Conservation (phyloP, 2,797 vertebrate genomes). For the Centropyge bicolor region DNA sequence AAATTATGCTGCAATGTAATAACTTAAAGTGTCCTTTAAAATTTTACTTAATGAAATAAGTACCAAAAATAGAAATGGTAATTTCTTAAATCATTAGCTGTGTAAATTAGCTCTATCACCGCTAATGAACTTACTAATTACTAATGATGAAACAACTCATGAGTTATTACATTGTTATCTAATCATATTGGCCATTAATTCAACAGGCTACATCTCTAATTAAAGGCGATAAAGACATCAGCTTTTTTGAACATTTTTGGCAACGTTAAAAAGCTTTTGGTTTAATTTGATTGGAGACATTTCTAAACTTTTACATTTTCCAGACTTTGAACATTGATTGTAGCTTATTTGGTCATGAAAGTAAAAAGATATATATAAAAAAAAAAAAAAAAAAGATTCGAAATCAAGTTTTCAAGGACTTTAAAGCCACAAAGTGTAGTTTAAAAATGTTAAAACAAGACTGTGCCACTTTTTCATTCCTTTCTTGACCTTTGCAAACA, state of each 20-base stretch:
- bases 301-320: neutral
- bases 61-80: neutral
- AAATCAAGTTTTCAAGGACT: neutral
- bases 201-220: neutral
- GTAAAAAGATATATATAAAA: neutral
- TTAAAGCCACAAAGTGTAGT: neutral
- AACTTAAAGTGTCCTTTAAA: neutral
- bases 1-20: neutral
- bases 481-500: neutral
- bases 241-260: no score
- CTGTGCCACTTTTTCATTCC: neutral
- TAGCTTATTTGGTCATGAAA: neutral
- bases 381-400: neutral
- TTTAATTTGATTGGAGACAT: neutral
- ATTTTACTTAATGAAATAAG: neutral
- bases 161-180: neutral
- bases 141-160: neutral
- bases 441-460: neutral
- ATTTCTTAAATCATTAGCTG: neutral
- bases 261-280: neutral
- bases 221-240: neutral
- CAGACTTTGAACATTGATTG: neutral
- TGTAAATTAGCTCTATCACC: slow-evolving; percentile 5
- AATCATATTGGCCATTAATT: neutral
- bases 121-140: neutral